Percentiles rank a stretch among this genome's conserved stretches.
These are phyloP conservation scores for Halcyon malimbica DNA, from an alignment of 2,113 vertebrate species.

Conservation along the genomic window DNA sequence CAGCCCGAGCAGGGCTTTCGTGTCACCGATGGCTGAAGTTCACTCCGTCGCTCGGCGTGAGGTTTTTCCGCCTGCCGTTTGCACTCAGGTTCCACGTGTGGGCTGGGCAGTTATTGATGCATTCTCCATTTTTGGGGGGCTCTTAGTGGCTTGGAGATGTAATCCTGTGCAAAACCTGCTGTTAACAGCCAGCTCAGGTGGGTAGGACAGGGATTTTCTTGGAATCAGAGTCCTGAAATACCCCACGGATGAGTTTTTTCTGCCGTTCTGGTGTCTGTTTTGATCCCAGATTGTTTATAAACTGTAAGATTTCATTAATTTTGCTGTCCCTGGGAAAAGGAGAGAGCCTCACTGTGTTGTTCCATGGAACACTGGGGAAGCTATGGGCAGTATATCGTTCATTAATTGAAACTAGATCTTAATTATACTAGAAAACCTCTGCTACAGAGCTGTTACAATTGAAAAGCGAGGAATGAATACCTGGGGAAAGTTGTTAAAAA, in stretches of 20 bases:
- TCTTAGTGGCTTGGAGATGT: background rate
- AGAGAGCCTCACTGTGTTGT: background rate
- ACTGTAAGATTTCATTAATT: fast-evolving
- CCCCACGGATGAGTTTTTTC: background rate
- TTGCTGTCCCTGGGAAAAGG: background rate
- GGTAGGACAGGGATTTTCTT: background rate
- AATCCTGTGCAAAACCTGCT: background rate
- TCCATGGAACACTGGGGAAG: background rate
- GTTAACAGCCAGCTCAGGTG: background rate
- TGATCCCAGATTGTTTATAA: background rate
- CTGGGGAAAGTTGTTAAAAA: background rate
- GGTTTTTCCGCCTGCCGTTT: fast-evolving
- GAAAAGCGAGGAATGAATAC: background rate
- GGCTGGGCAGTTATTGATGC: background rate
- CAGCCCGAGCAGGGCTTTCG: background rate
- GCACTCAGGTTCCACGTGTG: fast-evolving
- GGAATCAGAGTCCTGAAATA: background rate
- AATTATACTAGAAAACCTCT: background rate
- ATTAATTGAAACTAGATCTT: background rate
- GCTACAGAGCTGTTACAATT: background rate
- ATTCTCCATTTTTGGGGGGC: background rate
- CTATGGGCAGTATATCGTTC: fast-evolving
- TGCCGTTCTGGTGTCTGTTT: background rate
- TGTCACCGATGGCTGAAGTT: background rate
- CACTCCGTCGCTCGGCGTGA: background rate